Base-by-base conservation (phyloP, 2,888 invertebrate species). In the Lottia gigantea region DNA sequence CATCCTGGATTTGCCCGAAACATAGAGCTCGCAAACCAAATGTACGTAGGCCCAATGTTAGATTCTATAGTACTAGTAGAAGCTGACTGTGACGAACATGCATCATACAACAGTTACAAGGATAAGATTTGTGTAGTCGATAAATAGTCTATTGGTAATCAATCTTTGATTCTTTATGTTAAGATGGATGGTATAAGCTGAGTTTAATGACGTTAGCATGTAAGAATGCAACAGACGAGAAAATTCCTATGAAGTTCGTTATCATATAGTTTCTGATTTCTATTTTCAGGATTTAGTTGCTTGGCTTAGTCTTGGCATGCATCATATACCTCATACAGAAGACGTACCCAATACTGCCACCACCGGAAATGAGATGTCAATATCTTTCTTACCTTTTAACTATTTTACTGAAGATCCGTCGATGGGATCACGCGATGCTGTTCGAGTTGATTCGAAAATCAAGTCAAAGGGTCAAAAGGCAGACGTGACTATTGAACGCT, bases 271-370 rank as follows among this genome's bases (percentile, higher is more conserved):
- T 8, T 47, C 66, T 46, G 16, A 45, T 31, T 63, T 72, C 46
- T 0, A 64, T 61, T 66, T 70, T 1, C 78, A 82, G 82, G 82
- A 83, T 70, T 75, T 83, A 49, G 81, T 82, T 15, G 75, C 76
- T n/a, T 83, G 83, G 83, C 72, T 82, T 47, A 79, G 80, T 11
- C 68, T 82, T 19, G 82, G 82, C 12, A 70, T 77, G 62, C 76
- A 79, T 64, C 82, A 82, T 68, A 74, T 83, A 31, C 83, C 83
- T 1, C 80, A 79, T 71, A 78, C 80, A 6, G 81, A 81, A 71
- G 82, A 83, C 67, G 69, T 81, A 40, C 83, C 83, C 19, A 75
- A 80, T 62, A 78, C 78, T 12, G 74, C 80, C 46, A 82, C 83
- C 0, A 64, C 76, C 11, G 79, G 78, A 11, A 72, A 75, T 4